Conservation (phyloP, 2,797 vertebrate genomes). For the Pseudocheirus occidentalis region DNA sequence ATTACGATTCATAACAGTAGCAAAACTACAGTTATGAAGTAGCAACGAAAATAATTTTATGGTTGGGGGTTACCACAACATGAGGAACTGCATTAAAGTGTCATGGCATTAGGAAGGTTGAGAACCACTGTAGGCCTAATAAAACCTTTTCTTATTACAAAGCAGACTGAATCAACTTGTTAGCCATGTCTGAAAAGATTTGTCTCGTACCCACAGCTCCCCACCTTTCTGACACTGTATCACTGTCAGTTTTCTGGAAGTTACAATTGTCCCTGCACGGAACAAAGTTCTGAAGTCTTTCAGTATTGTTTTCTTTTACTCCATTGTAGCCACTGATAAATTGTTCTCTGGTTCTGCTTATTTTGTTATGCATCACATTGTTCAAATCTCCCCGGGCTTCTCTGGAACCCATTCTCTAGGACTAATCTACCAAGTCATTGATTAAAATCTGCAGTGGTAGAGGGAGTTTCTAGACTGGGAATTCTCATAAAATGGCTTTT, state of each 20-base stretch:
- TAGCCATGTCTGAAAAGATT: background rate
- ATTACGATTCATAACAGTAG: too few species aligned
- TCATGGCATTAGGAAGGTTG: too few species aligned
- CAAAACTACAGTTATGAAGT: too few species aligned
- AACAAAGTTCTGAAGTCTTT: background rate
- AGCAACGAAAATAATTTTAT: too few species aligned
- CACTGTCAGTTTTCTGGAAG: background rate
- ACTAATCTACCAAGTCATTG: background rate
- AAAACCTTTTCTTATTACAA: background rate
- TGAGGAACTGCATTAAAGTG: too few species aligned
- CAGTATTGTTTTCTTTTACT: background rate
- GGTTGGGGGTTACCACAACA: too few species aligned
- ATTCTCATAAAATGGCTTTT: background rate
- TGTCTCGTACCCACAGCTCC: background rate
- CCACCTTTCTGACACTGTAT: background rate
- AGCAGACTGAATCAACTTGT: background rate
- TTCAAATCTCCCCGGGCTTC: background rate
- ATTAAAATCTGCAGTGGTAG: background rate
- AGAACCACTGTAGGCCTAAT: too few species aligned
- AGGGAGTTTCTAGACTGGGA: background rate
- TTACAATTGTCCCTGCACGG: background rate
- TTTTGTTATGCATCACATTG: background rate
- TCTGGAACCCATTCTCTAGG: background rate
- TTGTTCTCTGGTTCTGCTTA: background rate
- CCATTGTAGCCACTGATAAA: background rate